Percentiles rank a stretch among this genome's conserved stretches.
phyloP scores from a whole-genome alignment of 2,113 vertebrate species.

The Cottus gobio region DNA sequence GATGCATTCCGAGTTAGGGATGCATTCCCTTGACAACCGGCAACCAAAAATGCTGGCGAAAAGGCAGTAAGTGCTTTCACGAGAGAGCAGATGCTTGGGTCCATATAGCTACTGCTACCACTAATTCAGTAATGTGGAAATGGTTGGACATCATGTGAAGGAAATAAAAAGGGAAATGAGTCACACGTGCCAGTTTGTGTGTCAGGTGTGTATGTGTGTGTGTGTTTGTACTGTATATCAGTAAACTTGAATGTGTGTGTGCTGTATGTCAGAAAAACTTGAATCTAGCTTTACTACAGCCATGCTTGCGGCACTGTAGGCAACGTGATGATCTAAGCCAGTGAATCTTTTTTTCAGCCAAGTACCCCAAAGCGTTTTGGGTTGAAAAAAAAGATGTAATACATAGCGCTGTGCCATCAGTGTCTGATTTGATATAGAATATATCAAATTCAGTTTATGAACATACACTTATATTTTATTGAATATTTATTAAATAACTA shows the following conservation, averaged over 20 bases:
- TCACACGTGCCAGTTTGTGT: background rate
- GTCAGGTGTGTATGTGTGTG: background rate
- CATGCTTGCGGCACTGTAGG: background rate
- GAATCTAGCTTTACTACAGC: background rate
- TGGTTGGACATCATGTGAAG: constrained; percentile 55
- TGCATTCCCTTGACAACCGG: constrained; percentile 55
- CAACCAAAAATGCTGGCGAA: constrained; percentile 13
- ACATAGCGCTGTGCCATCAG: too few species aligned
- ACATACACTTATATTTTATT: too few species aligned
- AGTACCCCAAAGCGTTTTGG: too few species aligned
- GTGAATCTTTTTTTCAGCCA: too few species aligned
- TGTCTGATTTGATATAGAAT: too few species aligned
- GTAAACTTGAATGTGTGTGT: background rate
- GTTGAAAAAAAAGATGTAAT: too few species aligned
- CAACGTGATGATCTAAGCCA: background rate
- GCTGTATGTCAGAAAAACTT: background rate
- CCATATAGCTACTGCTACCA: background rate
- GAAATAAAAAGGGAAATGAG: constrained; percentile 16
- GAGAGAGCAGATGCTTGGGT: constrained; percentile 50
- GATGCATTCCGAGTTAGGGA: constrained; percentile 41
- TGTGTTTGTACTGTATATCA: background rate
- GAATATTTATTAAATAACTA: too few species aligned
- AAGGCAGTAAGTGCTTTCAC: constrained; percentile 58
- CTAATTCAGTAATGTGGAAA: constrained; percentile 55
- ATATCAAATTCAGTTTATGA: too few species aligned